Percentiles rank a stretch among this genome's conserved stretches.
Conservation (phyloP, 2,888 invertebrate species). For the Caenorhabditis wallacei region DNA sequence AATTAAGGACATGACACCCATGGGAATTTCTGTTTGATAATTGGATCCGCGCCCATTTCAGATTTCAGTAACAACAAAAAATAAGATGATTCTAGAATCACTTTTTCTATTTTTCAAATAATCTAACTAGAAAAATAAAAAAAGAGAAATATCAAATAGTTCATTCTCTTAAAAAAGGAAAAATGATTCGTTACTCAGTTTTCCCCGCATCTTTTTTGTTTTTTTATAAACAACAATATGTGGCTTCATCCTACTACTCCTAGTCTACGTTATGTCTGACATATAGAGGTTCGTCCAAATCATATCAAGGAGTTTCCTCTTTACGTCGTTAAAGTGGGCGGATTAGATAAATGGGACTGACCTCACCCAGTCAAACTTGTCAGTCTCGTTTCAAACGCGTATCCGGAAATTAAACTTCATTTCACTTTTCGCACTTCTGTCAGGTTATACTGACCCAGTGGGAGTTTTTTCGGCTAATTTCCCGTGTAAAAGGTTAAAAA, state of each 20-base stretch:
- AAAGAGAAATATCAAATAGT: background rate
- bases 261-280: conserved; percentile 8
- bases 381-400: conserved; percentile 13
- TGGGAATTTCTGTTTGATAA: conserved; percentile 10
- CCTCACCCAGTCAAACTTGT: conserved; percentile 9
- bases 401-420: conserved; percentile 27
- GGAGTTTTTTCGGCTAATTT: background rate
- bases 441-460: background rate
- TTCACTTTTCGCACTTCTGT: conserved; percentile 8
- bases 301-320: conserved; percentile 14
- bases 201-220: background rate
- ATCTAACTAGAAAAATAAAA: background rate
- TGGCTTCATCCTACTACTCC: background rate
- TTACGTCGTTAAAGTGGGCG: conserved; percentile 31
- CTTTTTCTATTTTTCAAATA: background rate
- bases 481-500: background rate
- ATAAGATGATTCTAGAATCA: background rate
- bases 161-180: background rate
- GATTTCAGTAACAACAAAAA: background rate
- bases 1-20: conserved; percentile 26
- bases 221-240: background rate
- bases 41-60: conserved; percentile 4
- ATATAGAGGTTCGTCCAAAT: background rate
- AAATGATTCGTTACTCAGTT: background rate
- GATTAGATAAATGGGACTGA: conserved; percentile 25